These are phyloP conservation scores for Clitarchus hookeri DNA, from an alignment of 2,888 invertebrate species.

Conservation along the genomic window DNA sequence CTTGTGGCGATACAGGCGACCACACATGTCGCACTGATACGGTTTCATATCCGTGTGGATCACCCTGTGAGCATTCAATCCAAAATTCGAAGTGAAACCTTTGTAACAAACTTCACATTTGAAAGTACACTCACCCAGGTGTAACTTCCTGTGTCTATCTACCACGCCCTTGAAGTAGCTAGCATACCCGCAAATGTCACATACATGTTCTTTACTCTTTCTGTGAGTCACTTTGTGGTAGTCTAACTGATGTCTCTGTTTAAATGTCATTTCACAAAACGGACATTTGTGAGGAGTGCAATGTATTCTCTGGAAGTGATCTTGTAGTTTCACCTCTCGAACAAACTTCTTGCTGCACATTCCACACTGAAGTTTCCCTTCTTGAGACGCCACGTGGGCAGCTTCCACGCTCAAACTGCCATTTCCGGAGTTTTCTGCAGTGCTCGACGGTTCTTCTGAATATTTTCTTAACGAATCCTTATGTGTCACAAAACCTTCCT, in stretches of 20 bases:
- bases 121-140: slow-evolving; percentile 59
- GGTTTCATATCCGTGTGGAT: slow-evolving; percentile 47
- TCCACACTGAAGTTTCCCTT: background rate
- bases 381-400: background rate
- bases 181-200: slow-evolving; percentile 50
- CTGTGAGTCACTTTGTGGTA: slow-evolving; percentile 51
- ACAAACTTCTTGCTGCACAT: slow-evolving; percentile 25
- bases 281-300: slow-evolving; percentile 5
- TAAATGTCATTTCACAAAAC: background rate
- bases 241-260: background rate
- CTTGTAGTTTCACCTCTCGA: background rate
- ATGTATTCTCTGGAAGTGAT: background rate
- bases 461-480: background rate
- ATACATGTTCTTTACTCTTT: slow-evolving; percentile 47
- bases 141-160: slow-evolving; percentile 49
- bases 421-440: background rate
- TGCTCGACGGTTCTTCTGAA: background rate
- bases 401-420: background rate
- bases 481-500: background rate
- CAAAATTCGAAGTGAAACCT: slow-evolving; percentile 60
- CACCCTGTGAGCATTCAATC: slow-evolving; percentile 49
- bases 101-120: slow-evolving; percentile 58
- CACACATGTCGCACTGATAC: slow-evolving; percentile 49
- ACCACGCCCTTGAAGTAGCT: slow-evolving; percentile 51
- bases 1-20: slow-evolving; percentile 49